Evolutionary conservation across 2,888 invertebrate species (phyloP), one percentile per base, ranked within the genome.

Genomic region (Norana najaformis): DNA sequence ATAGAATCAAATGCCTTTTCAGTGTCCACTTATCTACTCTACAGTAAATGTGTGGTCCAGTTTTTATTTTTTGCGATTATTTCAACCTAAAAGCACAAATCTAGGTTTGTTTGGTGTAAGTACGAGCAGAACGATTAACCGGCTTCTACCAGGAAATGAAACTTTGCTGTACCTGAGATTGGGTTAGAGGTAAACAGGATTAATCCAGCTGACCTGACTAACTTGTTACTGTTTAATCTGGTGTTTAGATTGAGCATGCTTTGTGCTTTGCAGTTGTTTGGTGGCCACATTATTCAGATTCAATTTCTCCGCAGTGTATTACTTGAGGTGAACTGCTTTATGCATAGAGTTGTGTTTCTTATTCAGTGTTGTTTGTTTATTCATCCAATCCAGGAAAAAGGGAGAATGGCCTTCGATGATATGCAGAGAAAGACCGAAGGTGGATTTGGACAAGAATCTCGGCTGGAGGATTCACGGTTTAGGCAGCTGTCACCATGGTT

Each of bases 401-500:
- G 94, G 34, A 92, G 92, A 83, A 93, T 93, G 92, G 93, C 93
- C 0, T 94, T 93, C 92, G 93, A 93, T 90, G 94, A 94, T 69
- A 90, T 94, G 88, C 93, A 93, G 91, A 93, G 92, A 88, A 93
- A 88, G 30, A 88, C 90, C 34, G 83, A 83, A 34, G 37, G 39
- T 30, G 14, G 23, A 38, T 34, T 39, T 35, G 39, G 39, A 88
- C 41, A 88, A 34, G 47, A 47, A 88, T 47, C 41, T 47, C 41
- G 88, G 6, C 41, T 35, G 20, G 36, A 34, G 23, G 37, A 34
- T 39, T 6, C 34, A 38, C 41, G 18, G 88, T 34, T 47, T 34
- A 34, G 53, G 41, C 23, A 88, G 89, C 16, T 91, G 35, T 92
- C 93, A 11, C 92, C 93, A 0, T 96, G 96, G 96, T 94, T 95